Conservation (phyloP, 2,113 vertebrate genomes). For the Leiothrix lutea region DNA sequence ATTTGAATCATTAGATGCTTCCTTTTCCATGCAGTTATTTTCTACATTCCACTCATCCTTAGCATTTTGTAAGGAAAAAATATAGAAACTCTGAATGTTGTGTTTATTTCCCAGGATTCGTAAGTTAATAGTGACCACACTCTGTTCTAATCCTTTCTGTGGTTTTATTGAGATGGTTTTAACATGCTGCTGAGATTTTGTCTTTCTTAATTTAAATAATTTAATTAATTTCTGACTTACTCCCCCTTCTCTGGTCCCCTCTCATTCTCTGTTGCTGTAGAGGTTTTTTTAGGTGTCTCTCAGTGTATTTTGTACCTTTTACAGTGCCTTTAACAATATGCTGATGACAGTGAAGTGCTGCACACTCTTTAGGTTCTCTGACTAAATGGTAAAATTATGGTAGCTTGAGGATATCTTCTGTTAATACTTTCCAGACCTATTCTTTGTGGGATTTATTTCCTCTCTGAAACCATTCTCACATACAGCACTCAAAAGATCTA, state of each 20-base stretch:
- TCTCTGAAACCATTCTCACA: not conserved
- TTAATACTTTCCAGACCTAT: not conserved
- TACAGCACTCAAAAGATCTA: not conserved
- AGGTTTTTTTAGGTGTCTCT: not conserved
- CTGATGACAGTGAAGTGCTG: not conserved
- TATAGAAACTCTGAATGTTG: not conserved
- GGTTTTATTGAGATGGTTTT: not conserved
- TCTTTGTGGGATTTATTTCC: not conserved
- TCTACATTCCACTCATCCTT: not conserved
- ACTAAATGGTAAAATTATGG: not conserved
- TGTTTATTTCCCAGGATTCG: not conserved
- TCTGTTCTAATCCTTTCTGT: not conserved
- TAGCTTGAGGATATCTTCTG: not conserved
- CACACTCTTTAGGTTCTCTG: not conserved
- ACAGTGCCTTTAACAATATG: not conserved
- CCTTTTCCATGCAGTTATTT: not conserved
- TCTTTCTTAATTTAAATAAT: not conserved
- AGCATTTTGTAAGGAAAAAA: not conserved
- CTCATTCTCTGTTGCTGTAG: not conserved
- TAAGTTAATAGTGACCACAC: not conserved
- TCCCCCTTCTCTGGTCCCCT: fast-evolving
- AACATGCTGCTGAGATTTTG: not conserved
- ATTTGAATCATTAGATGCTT: not conserved
- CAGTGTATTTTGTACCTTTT: not conserved
- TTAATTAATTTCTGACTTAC: not conserved